Evolutionary conservation across 1,140 invertebrate species (phyloP).

Genomic region (Sycobia sp.): DNA sequence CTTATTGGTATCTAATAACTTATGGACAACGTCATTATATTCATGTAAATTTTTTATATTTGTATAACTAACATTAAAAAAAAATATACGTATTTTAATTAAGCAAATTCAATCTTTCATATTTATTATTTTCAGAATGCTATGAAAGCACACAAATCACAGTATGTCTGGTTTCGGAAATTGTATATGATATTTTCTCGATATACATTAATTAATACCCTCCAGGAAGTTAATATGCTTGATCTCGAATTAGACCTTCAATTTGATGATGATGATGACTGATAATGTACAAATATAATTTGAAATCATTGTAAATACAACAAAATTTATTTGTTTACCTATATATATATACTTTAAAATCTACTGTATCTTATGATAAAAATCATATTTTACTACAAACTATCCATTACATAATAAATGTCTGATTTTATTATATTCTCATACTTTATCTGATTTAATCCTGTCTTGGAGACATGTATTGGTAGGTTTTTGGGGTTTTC

Average conservation of each 20-base stretch:
- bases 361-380: not conserved
- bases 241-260: slow-evolving; percentile 78
- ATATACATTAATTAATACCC: slow-evolving; percentile 88
- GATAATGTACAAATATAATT: slow-evolving; percentile 9
- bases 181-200: slow-evolving; percentile 89
- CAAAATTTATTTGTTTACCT: not conserved
- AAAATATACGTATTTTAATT: no score
- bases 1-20: slow-evolving; percentile 72
- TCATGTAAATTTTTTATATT: slow-evolving; percentile 44
- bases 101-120: no score
- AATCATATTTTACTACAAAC: no score
- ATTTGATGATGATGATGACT: slow-evolving; percentile 68
- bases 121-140: slow-evolving; percentile 65
- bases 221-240: slow-evolving; percentile 72
- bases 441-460: no score
- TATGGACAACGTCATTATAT: slow-evolving; percentile 54
- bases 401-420: no score
- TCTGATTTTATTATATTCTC: no score
- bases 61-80: no score
- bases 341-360: not conserved
- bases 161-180: slow-evolving; percentile 91
- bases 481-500: no score
- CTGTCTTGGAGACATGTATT: no score
- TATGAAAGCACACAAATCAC: slow-evolving; percentile 84
- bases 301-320: no score